Evolutionary conservation across 1,140 invertebrate genomes (phyloP), one percentile per base, ranked within the genome.

Genomic region (Cydia strobilella): DNA sequence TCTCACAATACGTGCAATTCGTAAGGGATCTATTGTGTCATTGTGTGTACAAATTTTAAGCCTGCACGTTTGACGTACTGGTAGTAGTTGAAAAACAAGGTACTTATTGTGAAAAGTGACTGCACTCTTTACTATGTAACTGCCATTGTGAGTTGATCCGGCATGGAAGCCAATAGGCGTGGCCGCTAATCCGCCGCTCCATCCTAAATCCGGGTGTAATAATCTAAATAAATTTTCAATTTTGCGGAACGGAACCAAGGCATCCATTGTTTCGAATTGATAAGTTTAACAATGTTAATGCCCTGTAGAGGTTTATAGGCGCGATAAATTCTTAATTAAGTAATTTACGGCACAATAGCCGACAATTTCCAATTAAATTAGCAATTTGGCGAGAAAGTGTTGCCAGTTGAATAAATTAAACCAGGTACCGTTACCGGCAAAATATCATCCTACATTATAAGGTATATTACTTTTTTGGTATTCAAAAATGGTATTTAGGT

Each of bases 181-280:
- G 27, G 65, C 65, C 13, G 18, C 31, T 39, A 69, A 69, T 69
- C 65, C 65, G 65, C 42, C 27, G 65, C 31, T 39, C 65, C 54
- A 35, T 65, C 65, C 25, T 72, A 79, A 80, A 75, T 80, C 79
- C 79, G 79, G 79, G 79, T 78, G 77, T 80, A 80, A 80, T 72
- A 80, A 76, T 76, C 76, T 79, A 69, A 69, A 69, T 69, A 69
- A 35, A 35, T 69, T 69, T 69, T 35, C 65, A 69, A 31, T 35
- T 69, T 69, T 39, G 27, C 65, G 35, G 27, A 69, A 69, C 27
- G 35, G 65, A 69, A 69, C 65, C 65, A 69, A 69, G 65, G 6
- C 25, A 10, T 9, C 13, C 31, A 35, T 18, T 35, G 27, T 69
- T 35, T 69, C 18, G 7, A 54, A 20, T 54, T 20, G 0, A n/a